Percentiles rank a stretch among this genome's conserved stretches.
Conservation (phyloP, 2,888 invertebrate species). For the Lochmaea capreae region DNA sequence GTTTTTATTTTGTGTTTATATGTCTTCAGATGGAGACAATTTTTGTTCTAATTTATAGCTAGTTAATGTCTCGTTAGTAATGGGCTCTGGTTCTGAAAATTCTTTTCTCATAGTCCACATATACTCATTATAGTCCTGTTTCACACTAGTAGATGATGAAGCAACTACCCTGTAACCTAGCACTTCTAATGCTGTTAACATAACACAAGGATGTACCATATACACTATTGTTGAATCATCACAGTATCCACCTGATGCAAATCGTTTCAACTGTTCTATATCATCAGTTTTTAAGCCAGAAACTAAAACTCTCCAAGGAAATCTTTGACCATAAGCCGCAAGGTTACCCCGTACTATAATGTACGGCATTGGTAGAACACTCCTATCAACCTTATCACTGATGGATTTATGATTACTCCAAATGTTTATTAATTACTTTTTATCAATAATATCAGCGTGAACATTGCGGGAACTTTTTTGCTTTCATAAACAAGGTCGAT, state of each 20-base stretch:
- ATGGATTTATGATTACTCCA: background rate
- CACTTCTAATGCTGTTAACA: conserved; percentile 87
- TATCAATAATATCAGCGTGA: background rate
- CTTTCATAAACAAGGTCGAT: conserved; percentile 11
- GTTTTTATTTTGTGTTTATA: conserved; percentile 34
- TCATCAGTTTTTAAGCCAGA: conserved; percentile 87
- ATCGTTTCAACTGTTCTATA: conserved; percentile 84
- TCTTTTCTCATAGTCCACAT: conserved; percentile 96
- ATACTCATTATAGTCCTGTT: conserved; percentile 90
- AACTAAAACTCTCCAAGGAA: conserved; percentile 89
- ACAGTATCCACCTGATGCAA: conserved; percentile 85
- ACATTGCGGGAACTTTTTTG: conserved; percentile 5
- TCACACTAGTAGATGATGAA: conserved; percentile 86
- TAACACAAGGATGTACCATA: conserved; percentile 88
- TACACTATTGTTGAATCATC: conserved; percentile 89
- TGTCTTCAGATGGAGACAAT: conserved; percentile 37
- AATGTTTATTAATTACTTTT: conserved; percentile 1
- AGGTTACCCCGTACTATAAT: conserved; percentile 90
- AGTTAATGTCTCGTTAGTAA: conserved; percentile 20
- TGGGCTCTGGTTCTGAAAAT: conserved; percentile 84
- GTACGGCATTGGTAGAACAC: conserved; percentile 78
- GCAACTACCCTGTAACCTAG: conserved; percentile 90
- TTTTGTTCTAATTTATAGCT: conserved; percentile 37
- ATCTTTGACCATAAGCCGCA: conserved; percentile 86
- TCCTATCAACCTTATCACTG: conserved; percentile 5